phyloP scores from a whole-genome alignment of 2,888 invertebrate species.

The Pandemis heparana region DNA sequence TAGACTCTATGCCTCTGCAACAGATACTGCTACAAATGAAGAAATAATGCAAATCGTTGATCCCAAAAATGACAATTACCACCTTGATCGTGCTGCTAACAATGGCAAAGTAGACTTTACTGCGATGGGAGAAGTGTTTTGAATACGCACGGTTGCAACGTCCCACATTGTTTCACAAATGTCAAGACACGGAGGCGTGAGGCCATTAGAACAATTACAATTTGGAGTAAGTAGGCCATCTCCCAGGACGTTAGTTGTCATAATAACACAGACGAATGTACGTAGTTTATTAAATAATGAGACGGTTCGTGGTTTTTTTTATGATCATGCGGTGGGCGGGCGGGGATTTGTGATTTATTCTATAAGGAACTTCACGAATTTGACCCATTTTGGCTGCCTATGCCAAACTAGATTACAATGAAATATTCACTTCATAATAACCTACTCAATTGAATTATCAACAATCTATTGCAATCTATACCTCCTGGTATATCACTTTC shows the following conservation, averaged over 20 bases:
- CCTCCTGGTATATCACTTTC: no score
- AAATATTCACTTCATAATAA: no score
- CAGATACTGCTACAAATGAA: slow-evolving; percentile 1
- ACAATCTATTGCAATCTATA: no score
- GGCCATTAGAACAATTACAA: slow-evolving; percentile 67
- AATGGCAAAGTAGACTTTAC: slow-evolving; percentile 15
- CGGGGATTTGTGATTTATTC: background rate
- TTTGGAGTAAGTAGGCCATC: slow-evolving; percentile 61
- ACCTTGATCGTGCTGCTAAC: background rate
- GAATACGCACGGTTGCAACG: slow-evolving; percentile 30
- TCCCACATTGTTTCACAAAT: slow-evolving; percentile 54
- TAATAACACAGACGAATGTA: slow-evolving; percentile 49
- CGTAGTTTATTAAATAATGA: slow-evolving; percentile 21
- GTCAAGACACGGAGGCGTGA: slow-evolving; percentile 45
- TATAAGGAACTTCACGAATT: background rate
- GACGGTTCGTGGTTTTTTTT: background rate
- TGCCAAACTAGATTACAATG: no score
- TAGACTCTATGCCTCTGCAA: slow-evolving; percentile 4
- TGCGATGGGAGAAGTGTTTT: slow-evolving; percentile 22
- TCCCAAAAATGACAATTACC: slow-evolving; percentile 9
- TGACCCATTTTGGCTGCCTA: no score
- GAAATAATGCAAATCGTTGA: background rate
- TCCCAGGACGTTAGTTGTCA: slow-evolving; percentile 61
- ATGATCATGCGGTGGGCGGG: slow-evolving; percentile 8
- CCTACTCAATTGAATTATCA: no score